These are phyloP conservation scores for Malurus splendens DNA, from an alignment of 2,797 vertebrate species.

Conservation along the genomic window DNA sequence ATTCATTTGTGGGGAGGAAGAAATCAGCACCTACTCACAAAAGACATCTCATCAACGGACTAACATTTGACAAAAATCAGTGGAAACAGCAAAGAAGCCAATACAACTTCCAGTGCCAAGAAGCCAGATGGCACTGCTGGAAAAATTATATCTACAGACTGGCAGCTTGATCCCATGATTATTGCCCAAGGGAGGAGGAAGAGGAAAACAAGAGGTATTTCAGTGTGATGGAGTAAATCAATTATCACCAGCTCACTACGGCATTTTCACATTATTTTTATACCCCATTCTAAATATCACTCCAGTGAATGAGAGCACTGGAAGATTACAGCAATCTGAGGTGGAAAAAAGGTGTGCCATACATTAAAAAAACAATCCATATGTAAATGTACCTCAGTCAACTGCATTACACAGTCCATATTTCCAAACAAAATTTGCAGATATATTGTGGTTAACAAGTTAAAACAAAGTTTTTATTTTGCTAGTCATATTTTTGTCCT, in stretches of 20 bases:
- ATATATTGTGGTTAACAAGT: not conserved
- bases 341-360: not conserved
- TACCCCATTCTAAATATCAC: slow-evolving; percentile 46
- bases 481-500: not conserved
- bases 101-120: slow-evolving; percentile 72
- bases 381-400: not conserved
- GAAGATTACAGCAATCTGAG: not conserved
- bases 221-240: slow-evolving; percentile 71
- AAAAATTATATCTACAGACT: slow-evolving; percentile 78
- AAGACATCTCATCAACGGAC: slow-evolving; percentile 48
- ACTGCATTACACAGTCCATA: not conserved
- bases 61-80: slow-evolving; percentile 70
- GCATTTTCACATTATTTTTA: slow-evolving; percentile 63
- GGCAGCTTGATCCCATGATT: slow-evolving; percentile 75
- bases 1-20: not conserved
- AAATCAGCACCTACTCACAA: slow-evolving; percentile 34
- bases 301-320: not conserved
- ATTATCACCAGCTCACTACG: slow-evolving; percentile 67
- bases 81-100: slow-evolving; percentile 68
- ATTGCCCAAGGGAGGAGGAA: slow-evolving; percentile 75
- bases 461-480: not conserved
- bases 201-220: slow-evolving; percentile 72
- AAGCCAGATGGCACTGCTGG: slow-evolving; percentile 77
- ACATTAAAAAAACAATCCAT: not conserved
- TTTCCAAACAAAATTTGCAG: not conserved